Conservation (phyloP, 2,113 vertebrate genomes). For the Arvicanthis niloticus region DNA sequence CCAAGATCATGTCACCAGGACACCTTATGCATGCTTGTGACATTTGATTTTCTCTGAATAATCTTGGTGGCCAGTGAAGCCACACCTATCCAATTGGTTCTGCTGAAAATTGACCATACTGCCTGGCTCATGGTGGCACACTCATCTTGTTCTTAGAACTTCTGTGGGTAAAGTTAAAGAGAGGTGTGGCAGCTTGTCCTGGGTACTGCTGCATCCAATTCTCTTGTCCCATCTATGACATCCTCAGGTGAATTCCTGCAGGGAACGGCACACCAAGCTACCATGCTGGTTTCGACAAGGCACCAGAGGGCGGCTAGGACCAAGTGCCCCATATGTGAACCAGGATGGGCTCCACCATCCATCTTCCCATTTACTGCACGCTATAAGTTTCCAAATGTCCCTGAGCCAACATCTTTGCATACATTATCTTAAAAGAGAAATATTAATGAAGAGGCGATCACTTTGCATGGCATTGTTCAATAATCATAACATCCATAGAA, state of each 20-base stretch:
- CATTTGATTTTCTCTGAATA: not conserved
- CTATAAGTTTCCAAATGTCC: not conserved
- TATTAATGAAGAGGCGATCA: not conserved
- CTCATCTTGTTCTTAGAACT: not conserved
- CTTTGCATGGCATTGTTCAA: too few relatives aligned
- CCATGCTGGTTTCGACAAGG: not conserved
- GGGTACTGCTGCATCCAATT: fast-evolving
- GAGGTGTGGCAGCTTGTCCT: fast-evolving
- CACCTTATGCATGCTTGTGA: not conserved
- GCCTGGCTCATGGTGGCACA: not conserved
- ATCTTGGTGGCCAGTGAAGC: not conserved
- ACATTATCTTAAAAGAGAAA: not conserved
- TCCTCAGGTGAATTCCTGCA: not conserved
- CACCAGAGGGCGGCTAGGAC: not conserved
- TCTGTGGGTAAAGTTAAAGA: too few relatives aligned
- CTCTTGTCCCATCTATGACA: too few relatives aligned
- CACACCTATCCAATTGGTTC: too few relatives aligned
- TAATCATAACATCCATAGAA: not conserved
- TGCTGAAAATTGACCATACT: too few relatives aligned
- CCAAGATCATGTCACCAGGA: not conserved
- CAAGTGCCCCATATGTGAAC: not conserved
- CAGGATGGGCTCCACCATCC: fast-evolving
- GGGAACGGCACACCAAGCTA: not conserved
- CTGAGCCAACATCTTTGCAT: not conserved
- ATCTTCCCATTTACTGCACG: not conserved